A percentile compares a stretch with the other conserved stretches of the same genome.
Conservation (phyloP, 2,888 invertebrate species). For the Plusia festucae region DNA sequence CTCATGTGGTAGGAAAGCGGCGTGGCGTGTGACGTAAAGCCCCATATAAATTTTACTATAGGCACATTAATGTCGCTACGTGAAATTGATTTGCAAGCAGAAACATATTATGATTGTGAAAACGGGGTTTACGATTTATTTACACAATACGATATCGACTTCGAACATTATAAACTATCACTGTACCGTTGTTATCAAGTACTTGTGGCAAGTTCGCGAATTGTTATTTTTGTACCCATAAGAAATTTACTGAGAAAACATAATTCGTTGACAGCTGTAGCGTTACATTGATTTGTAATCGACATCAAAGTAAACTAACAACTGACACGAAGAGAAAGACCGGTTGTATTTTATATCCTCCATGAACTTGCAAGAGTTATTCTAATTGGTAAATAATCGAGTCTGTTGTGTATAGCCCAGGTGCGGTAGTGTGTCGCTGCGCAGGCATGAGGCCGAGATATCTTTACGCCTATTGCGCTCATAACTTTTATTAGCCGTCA, state of each 20-base stretch:
- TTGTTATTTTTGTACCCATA: conserved; percentile 26
- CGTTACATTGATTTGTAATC: conserved; percentile 46
- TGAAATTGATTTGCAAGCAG: conserved; percentile 89
- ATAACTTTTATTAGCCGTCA: conserved; percentile 71
- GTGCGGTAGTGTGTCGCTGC: conserved; percentile 24
- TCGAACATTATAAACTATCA: conserved; percentile 83
- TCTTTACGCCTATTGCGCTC: conserved; percentile 72
- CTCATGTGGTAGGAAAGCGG: conserved; percentile 80
- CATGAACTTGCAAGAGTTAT: conserved; percentile 35
- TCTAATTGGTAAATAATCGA: conserved; percentile 32
- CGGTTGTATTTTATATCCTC: conserved; percentile 20
- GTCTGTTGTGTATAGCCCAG: conserved; percentile 10
- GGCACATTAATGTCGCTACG: conserved; percentile 88
- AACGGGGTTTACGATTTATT: conserved; percentile 89
- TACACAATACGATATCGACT: conserved; percentile 85
- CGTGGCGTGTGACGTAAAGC: conserved; percentile 82
- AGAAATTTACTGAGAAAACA: conserved; percentile 30
- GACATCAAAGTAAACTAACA: conserved; percentile 20
- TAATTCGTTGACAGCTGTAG: conserved; percentile 24
- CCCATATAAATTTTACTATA: conserved; percentile 89
- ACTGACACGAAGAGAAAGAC: conserved; percentile 15
- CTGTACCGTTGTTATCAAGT: conserved; percentile 68
- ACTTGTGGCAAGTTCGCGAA: conserved; percentile 57
- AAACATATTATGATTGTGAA: conserved; percentile 90
- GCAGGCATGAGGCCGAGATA: conserved; percentile 56